Percentiles rank a stretch among this genome's conserved stretches.
Conservation (phyloP, 2,113 vertebrate species). For the Willisornis vidua region DNA sequence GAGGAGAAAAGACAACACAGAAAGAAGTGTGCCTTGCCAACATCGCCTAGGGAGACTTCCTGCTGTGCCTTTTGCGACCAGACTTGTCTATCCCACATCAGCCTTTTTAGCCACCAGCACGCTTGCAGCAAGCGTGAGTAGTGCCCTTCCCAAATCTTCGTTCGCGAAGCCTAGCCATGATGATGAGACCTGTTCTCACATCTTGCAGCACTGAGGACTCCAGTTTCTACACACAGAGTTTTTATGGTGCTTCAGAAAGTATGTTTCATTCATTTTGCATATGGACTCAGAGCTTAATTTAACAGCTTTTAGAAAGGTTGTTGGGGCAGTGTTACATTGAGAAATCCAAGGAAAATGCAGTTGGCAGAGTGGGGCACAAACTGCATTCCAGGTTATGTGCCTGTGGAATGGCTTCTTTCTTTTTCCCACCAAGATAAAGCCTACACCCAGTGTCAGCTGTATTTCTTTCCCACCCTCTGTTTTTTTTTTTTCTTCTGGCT, state of each 20-base stretch:
- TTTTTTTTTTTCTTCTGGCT: not conserved
- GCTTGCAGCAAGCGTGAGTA: no score
- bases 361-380: not conserved
- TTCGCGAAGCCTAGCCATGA: no score
- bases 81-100: no score
- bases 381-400: not conserved
- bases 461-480: accelerated
- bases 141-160: no score
- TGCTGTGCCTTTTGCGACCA: no score
- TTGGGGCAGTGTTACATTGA: not conserved
- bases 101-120: no score
- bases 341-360: not conserved
- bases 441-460: not conserved
- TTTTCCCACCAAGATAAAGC: not conserved
- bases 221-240: accelerated
- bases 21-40: no score
- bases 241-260: not conserved
- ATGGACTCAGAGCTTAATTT: not conserved
- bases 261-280: not conserved
- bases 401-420: not conserved
- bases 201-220: not conserved
- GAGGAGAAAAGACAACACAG: no score
- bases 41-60: no score
- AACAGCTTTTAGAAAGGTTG: not conserved
- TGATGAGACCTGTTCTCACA: not conserved